A percentile compares a stretch with the other conserved stretches of the same genome.
phyloP scores from a whole-genome alignment of 2,888 invertebrate genomes.

The Rotaria macrura region DNA sequence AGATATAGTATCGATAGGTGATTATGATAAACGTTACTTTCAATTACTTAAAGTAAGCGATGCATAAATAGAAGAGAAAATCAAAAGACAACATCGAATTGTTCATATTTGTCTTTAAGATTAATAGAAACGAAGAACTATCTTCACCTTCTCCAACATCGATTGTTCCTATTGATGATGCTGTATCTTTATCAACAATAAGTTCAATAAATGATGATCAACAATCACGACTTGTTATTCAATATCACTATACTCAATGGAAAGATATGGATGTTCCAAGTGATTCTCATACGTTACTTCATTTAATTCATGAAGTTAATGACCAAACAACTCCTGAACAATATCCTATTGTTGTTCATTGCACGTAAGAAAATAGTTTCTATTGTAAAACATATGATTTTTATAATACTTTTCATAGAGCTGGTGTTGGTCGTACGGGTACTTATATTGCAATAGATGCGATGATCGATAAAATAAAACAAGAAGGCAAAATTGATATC shows the following conservation, averaged over 20 bases:
- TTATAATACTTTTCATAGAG: background rate
- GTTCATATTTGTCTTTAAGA: conserved; percentile 53
- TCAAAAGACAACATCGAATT: conserved; percentile 13
- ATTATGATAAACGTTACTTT: conserved; percentile 20
- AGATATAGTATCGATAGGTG: background rate
- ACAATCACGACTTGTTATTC: background rate
- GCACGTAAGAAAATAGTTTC: background rate
- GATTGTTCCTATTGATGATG: background rate
- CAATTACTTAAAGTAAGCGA: background rate
- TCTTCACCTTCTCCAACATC: background rate
- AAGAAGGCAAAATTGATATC: background rate
- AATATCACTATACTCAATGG: conserved; percentile 15
- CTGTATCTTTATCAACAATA: background rate
- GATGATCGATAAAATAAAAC: background rate
- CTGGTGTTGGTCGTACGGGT: conserved; percentile 20
- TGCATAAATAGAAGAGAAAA: background rate
- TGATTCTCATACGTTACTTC: conserved; percentile 1
- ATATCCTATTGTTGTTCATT: conserved; percentile 18
- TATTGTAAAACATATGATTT: background rate
- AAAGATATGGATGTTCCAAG: background rate
- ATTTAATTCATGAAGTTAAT: conserved; percentile 15
- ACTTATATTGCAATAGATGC: conserved; percentile 13
- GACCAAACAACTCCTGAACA: background rate
- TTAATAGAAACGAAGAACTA: background rate
- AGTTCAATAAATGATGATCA: background rate